A percentile compares a stretch with the other conserved stretches of the same genome.
These are phyloP conservation scores for Sebastes hopkinsi DNA, from an alignment of 2,797 vertebrate species.

Conservation along the genomic window DNA sequence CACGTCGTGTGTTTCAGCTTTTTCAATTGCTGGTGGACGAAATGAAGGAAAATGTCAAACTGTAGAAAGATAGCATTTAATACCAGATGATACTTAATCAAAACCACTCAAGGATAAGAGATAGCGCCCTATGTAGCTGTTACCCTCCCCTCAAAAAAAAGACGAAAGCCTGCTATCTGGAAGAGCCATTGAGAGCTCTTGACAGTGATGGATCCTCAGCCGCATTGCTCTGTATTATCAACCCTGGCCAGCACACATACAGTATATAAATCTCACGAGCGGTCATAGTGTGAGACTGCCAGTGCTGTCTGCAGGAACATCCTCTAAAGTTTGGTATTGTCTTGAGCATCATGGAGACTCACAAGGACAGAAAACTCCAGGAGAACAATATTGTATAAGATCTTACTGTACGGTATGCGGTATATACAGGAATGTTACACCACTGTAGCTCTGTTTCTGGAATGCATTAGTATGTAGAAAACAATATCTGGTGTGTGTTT, in stretches of 20 bases:
- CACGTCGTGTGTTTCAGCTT: not conserved
- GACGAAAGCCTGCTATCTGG: constrained; percentile 52
- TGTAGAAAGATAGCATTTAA: constrained; percentile 41
- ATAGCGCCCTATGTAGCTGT: constrained; percentile 41
- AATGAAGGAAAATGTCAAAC: constrained; percentile 32
- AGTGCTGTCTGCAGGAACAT: constrained; percentile 45
- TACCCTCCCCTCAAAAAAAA: constrained; percentile 40
- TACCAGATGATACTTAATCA: constrained; percentile 75
- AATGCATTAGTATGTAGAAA: not conserved
- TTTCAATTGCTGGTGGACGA: not conserved
- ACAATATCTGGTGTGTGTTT: not conserved
- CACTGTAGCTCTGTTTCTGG: not conserved
- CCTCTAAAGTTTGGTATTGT: constrained; percentile 27
- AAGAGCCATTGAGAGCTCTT: constrained; percentile 64
- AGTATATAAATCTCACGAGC: constrained; percentile 68
- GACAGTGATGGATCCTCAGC: constrained; percentile 85
- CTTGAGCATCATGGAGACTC: constrained; percentile 5
- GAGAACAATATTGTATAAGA: constrained; percentile 14
- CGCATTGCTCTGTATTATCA: constrained; percentile 77
- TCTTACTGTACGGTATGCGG: not conserved
- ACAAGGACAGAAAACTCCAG: constrained; percentile 17
- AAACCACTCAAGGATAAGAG: constrained; percentile 69
- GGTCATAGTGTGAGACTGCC: constrained; percentile 45
- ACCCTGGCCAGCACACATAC: constrained; percentile 68
- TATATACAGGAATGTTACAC: not conserved